Conservation (phyloP, 2,888 invertebrate genomes). For the Amaurobius ferox region DNA sequence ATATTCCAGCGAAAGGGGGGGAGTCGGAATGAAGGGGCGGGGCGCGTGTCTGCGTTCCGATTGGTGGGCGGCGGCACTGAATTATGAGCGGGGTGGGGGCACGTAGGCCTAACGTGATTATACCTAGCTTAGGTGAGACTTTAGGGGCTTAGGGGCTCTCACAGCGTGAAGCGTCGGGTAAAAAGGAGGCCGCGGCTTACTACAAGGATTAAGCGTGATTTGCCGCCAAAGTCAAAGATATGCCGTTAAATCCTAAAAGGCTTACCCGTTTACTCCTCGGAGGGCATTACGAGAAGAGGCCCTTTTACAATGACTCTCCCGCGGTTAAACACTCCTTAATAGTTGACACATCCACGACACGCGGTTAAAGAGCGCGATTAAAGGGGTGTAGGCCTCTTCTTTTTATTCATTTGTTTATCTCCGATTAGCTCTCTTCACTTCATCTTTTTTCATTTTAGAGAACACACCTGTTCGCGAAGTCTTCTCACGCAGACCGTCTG, state of each 20-base stretch:
- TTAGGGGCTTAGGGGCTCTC: slow-evolving; percentile 69
- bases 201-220: slow-evolving; percentile 71
- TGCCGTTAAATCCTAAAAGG: slow-evolving; percentile 73
- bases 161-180: slow-evolving; percentile 61
- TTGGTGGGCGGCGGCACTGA: slow-evolving; percentile 63
- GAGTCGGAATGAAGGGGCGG: slow-evolving; percentile 37
- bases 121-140: slow-evolving; percentile 73
- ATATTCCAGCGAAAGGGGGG: slow-evolving; percentile 29
- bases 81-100: slow-evolving; percentile 64
- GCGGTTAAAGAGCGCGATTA: slow-evolving; percentile 51
- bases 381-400: slow-evolving; percentile 23
- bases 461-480: slow-evolving; percentile 52
- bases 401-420: slow-evolving; percentile 47
- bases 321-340: slow-evolving; percentile 71
- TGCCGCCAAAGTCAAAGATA: slow-evolving; percentile 73
- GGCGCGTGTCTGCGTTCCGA: slow-evolving; percentile 38
- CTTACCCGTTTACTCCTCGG: slow-evolving; percentile 69
- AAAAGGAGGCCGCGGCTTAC: slow-evolving; percentile 71
- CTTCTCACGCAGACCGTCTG: slow-evolving; percentile 38
- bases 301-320: slow-evolving; percentile 67
- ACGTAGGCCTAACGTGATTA: slow-evolving; percentile 72
- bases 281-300: slow-evolving; percentile 68
- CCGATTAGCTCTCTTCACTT: slow-evolving; percentile 4
- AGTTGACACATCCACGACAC: slow-evolving; percentile 70
- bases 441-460: slow-evolving; percentile 22